Conservation (phyloP, 2,113 vertebrate genomes). For the Ammodytes dubius region DNA sequence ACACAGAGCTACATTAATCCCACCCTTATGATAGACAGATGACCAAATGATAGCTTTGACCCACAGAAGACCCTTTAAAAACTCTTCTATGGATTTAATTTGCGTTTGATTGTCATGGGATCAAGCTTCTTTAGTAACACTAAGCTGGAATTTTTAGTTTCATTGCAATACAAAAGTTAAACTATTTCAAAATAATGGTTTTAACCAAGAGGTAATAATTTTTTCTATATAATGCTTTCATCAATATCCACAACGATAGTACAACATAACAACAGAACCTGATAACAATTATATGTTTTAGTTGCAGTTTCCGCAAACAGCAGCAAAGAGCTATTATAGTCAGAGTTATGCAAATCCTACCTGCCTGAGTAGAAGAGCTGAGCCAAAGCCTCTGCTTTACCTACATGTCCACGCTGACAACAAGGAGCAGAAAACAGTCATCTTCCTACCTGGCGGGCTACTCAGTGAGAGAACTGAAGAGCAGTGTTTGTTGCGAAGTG, state of each 20-base stretch:
- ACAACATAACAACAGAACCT: not conserved
- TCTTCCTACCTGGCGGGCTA: conserved; percentile 8
- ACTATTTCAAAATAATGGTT: not conserved
- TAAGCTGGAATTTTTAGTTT: not conserved
- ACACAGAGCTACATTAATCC: conserved; percentile 36
- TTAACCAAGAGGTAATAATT: not conserved
- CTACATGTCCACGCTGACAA: conserved; percentile 35
- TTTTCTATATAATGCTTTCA: not conserved
- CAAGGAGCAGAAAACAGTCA: conserved; percentile 32
- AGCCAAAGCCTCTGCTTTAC: conserved; percentile 40
- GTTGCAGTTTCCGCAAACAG: not conserved
- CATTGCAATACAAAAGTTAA: not conserved
- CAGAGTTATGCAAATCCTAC: conserved; percentile 44
- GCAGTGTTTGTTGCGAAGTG: conserved; percentile 30
- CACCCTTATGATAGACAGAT: conserved; percentile 62
- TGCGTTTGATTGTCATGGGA: not conserved
- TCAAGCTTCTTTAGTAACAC: not conserved
- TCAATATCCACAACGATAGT: not conserved
- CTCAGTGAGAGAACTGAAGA: conserved; percentile 35
- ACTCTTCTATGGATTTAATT: conserved; percentile 2
- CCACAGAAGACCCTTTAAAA: conserved; percentile 46
- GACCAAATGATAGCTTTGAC: conserved; percentile 59
- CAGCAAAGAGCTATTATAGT: not conserved
- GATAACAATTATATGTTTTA: not conserved
- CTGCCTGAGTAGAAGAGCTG: conserved; percentile 43